Percentiles rank a stretch among this genome's conserved stretches.
Evolutionary conservation across 2,113 vertebrate genomes (phyloP).

Genomic region (Numida meleagris): DNA sequence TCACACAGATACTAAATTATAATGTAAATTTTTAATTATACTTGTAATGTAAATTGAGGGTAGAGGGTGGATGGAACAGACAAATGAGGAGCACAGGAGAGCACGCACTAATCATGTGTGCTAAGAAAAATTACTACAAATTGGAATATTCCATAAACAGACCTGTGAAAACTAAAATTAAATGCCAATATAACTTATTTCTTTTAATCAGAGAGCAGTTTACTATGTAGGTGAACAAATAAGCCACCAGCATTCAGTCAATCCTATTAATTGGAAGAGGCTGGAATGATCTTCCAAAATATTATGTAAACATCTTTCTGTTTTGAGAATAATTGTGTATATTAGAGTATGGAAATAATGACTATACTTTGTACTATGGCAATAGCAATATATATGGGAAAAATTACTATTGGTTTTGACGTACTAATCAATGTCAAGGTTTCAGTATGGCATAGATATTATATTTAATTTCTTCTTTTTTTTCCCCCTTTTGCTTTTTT

Average conservation of each 20-base stretch:
- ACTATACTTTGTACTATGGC: background rate
- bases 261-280: background rate
- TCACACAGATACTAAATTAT: background rate
- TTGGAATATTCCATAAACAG: background rate
- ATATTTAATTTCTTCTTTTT: background rate
- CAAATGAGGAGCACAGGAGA: background rate
- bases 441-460: background rate
- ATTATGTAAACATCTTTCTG: background rate
- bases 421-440: background rate
- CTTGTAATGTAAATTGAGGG: background rate
- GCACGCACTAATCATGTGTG: background rate
- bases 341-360: background rate
- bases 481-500: background rate
- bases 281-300: background rate
- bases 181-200: background rate
- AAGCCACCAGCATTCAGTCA: background rate
- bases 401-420: conserved; percentile 9
- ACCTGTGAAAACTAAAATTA: background rate
- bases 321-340: background rate
- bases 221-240: background rate
- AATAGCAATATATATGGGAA: background rate
- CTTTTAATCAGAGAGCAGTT: background rate
- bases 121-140: background rate
- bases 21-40: background rate
- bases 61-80: background rate